Evolutionary conservation across 2,113 vertebrate species (phyloP).

Genomic region (Alaudala cheleensis): DNA sequence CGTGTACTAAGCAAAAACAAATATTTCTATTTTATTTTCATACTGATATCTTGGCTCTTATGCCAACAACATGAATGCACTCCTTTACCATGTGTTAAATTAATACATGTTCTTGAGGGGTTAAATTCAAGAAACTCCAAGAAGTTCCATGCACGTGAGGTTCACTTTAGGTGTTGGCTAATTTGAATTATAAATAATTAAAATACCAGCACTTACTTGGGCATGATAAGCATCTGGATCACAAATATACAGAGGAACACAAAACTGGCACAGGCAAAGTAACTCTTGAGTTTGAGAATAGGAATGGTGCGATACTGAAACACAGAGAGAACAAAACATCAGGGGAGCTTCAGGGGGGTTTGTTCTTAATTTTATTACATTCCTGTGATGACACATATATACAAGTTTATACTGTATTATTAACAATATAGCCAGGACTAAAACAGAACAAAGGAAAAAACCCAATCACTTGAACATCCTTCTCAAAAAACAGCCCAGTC

Average conservation of each 20-base stretch:
- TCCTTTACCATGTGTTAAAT: neutral
- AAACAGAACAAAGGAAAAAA: neutral
- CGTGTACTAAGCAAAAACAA: neutral
- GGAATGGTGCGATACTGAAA: conserved; percentile 90
- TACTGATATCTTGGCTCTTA: neutral
- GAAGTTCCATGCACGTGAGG: neutral
- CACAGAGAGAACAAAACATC: neutral
- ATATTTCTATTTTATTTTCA: neutral
- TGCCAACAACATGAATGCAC: neutral
- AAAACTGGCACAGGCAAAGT: conserved; percentile 85
- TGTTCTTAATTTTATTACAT: neutral
- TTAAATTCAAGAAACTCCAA: neutral
- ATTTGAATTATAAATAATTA: neutral
- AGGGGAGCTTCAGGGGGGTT: neutral
- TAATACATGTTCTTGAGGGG: neutral
- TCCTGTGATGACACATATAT: neutral
- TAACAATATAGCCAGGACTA: neutral
- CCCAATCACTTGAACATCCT: neutral
- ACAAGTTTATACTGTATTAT: neutral
- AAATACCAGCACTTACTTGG: conserved; percentile 74
- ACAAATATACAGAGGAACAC: conserved; percentile 91
- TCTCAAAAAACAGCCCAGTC: neutral
- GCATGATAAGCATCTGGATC: conserved; percentile 84
- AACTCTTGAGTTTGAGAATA: conserved; percentile 85
- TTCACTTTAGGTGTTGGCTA: neutral